phyloP scores from a whole-genome alignment of 2,888 invertebrate species.

The Himalopsyche anomala region DNA sequence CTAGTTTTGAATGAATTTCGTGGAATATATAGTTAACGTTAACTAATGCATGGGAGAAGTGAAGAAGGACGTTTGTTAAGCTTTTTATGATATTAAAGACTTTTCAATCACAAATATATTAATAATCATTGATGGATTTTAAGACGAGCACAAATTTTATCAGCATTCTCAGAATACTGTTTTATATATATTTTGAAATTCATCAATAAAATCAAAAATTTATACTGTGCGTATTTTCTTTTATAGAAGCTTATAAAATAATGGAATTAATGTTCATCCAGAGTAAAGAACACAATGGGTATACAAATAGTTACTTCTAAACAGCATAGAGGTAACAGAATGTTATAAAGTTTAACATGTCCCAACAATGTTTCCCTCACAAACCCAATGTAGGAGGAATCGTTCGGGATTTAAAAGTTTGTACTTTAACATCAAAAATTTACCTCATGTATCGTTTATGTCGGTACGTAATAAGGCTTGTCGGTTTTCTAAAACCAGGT shows the following conservation, averaged over 20 bases:
- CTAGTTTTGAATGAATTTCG: too few species aligned
- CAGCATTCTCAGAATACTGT: too few species aligned
- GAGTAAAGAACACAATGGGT: slow-evolving; percentile 51
- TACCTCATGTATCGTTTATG: not conserved
- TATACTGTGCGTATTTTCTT: not conserved
- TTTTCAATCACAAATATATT: not conserved
- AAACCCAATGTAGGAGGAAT: not conserved
- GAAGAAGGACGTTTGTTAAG: not conserved
- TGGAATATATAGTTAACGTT: too few species aligned
- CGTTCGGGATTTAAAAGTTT: not conserved
- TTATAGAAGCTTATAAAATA: slow-evolving; percentile 46
- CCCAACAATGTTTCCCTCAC: not conserved
- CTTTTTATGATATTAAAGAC: not conserved
- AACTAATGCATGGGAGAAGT: too few species aligned
- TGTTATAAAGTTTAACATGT: slow-evolving; percentile 22
- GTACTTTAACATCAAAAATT: not conserved
- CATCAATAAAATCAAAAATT: too few species aligned
- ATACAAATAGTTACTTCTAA: slow-evolving; percentile 27
- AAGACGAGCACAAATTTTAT: not conserved
- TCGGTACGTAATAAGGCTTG: not conserved
- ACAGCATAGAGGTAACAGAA: slow-evolving; percentile 3
- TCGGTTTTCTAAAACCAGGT: too few species aligned
- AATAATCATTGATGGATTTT: not conserved
- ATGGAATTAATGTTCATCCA: slow-evolving; percentile 47
- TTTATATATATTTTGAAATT: too few species aligned